Base-by-base conservation (phyloP, 1,140 invertebrate species). In the Pseudobourletiella spinata region DNA sequence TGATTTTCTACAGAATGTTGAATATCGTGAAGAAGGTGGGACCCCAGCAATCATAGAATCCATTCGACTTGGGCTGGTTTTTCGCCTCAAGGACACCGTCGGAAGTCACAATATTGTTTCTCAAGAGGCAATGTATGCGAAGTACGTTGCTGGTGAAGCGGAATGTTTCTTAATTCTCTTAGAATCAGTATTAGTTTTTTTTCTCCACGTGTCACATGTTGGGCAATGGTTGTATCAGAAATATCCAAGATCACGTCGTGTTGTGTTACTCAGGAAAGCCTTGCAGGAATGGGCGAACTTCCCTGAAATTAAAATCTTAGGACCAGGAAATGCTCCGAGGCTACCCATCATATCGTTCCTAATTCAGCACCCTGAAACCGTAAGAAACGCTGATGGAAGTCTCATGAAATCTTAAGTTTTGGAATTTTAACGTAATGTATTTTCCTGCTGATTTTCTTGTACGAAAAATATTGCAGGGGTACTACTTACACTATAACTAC, bases 401-500 rank as follows among this genome's bases (percentile, higher is more conserved):
- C n/a, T n/a, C n/a, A n/a, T n/a, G n/a, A n/a, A n/a, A n/a, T n/a
- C n/a, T n/a, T n/a, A n/a, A n/a, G n/a, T n/a, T n/a, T n/a, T n/a
- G n/a, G n/a, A n/a, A n/a, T n/a, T n/a, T n/a, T n/a, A n/a, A n/a
- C n/a, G n/a, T n/a, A n/a, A n/a, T n/a, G n/a, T n/a, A n/a, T n/a
- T n/a, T n/a, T n/a, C n/a, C n/a, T n/a, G n/a, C n/a, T n/a, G n/a
- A n/a, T n/a, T n/a, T n/a, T 35, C 50, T 60, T 35, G 15, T 52
- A 14, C 29, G 59, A 51, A 43, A 64, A 15, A 15, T 59, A 2
- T 59, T 51, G 2, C 30, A 69, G 55, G 87, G 87, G 3, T 84
- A 84, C 1, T 92, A 88, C 72, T 81, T 95, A 0, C 92, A 95
- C 75, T 88, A 94, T 72, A 94, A 94, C 75, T 95, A 90, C 74